Base-by-base conservation (phyloP, 2,888 invertebrate genomes). In the Harpalus rufipes region DNA sequence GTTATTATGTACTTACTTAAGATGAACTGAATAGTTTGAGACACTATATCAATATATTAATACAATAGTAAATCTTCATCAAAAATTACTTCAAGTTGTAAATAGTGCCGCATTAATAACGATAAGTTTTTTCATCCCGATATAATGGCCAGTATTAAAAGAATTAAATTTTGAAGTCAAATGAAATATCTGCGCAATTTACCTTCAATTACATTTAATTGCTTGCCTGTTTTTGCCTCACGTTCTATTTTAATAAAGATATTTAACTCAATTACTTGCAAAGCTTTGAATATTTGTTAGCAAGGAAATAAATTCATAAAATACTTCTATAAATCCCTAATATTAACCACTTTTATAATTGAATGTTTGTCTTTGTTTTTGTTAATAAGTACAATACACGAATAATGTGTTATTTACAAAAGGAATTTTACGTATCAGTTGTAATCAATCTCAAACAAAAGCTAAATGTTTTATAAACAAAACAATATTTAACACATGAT, bases 1-100 rank as follows among this genome's bases (percentile, higher is more conserved):
- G 5, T 68, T 41, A 68, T 68, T 68, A 68, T 12, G 68, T 41
- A 68, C 41, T 68, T 14, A n/a, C 39, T 68, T 68, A 68, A 32
- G 14, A 39, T n/a, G 39, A 41, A 68, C 39, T 68, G 39, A 68
- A 32, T 68, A 68, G 68, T 39, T 63, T 68, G 39, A 14, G 14
- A 25, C 32, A 68, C 68, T 68, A 32, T 32, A 10, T n/a, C 39
- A 68, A 63, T 21, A 63, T 32, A 14, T 39, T 41, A 68, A 68
- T 68, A 68, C 0, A 68, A 41, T 68, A 14, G 25, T 25, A 68
- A 51, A 10, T 51, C 2, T 51, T 12, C 10, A 51, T 51, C 44
- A 51, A 51, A 7, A 51, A 32, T 12, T 10, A 51, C 44, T 51
- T 12, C 12, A 6, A 51, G 12, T 12, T 12, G 5, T 10, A 44